phyloP scores from a whole-genome alignment of 2,797 vertebrate species.

The Octomys mimax region DNA sequence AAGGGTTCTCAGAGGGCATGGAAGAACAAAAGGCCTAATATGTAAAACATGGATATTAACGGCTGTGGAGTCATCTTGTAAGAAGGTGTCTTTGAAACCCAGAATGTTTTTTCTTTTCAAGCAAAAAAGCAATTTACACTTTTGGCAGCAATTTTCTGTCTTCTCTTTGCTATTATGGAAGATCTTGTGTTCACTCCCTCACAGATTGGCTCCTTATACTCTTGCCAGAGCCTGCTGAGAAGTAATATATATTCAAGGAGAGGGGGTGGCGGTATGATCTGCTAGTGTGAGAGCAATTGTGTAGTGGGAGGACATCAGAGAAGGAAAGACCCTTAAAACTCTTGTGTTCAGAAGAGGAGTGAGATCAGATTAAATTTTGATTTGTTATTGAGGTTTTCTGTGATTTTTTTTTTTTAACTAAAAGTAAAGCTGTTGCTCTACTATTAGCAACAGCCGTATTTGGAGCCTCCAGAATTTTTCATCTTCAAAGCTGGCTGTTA shows the following conservation, averaged over 20 bases:
- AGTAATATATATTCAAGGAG: constrained; percentile 68
- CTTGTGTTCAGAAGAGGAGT: constrained; percentile 51
- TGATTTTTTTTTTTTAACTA: constrained; percentile 53
- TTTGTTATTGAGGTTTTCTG: constrained; percentile 67
- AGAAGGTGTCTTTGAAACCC: constrained; percentile 76
- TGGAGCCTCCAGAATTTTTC: constrained; percentile 69
- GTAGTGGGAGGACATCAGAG: constrained; percentile 55
- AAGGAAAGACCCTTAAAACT: constrained; percentile 67
- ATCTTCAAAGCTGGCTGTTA: constrained; percentile 68
- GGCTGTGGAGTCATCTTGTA: constrained; percentile 66
- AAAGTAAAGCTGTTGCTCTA: constrained; percentile 69
- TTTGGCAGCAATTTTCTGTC: constrained; percentile 77
- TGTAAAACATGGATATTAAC: constrained; percentile 66
- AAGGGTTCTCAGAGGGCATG: neutral
- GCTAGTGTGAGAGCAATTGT: constrained; percentile 60
- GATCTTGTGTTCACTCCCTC: constrained; percentile 76
- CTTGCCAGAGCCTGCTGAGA: constrained; percentile 74
- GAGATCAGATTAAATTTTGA: constrained; percentile 72
- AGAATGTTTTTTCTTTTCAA: constrained; percentile 65
- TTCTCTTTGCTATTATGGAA: constrained; percentile 74
- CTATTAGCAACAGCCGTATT: constrained; percentile 69
- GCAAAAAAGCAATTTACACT: constrained; percentile 74
- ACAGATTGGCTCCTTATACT: constrained; percentile 69
- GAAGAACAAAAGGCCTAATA: constrained; percentile 30
- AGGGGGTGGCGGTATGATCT: constrained; percentile 51